Evolutionary conservation across 2,113 vertebrate species (phyloP), one percentile per base, ranked within the genome.

Genomic region (Callocephalon fimbriatum): DNA sequence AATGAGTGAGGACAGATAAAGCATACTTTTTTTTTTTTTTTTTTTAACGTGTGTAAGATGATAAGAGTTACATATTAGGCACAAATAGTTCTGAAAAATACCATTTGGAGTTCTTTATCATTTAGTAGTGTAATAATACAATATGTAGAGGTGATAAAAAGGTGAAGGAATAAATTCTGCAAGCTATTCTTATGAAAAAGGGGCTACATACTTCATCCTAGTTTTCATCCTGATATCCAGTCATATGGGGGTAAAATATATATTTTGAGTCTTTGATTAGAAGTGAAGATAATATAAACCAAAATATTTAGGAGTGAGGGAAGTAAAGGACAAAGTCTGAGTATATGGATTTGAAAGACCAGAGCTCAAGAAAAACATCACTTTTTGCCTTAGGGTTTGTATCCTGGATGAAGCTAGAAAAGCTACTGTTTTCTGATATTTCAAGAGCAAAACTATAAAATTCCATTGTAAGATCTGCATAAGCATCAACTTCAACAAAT

Each of bases 81-180:
- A 90, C 31, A 93, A 88, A 54, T 50, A 8, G 0, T 61, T 94
- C 48, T 70, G 23, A 85, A 91, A 96, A 90, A 53, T 78, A 59
- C 15, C 56, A 6, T 59, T 75, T 75, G 31, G 44, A 72, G 6
- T 58, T 82, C 17, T 87, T 78, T 72, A 79, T 88, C 29, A 38
- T 75, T 75, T 82, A 48, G 23, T 65, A 66, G 35, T 31, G 22
- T 68, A 87, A 86, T 70, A 75, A 68, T 21, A 35, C 13, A 94
- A 29, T 56, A 54, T 25, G 7, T 35, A 61, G 47, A 75, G 26
- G 27, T 82, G 35, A 86, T 63, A 86, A 68, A 87, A 90, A 85
- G 27, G 31, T 72, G 37, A 85, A 65, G 12, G 40, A 75, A 59
- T 9, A 79, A 72, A 61, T 88, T 87, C 35, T 82, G 32, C 35